Evolutionary conservation across 2,888 invertebrate species (phyloP).

Genomic region (Drosophila bunnanda): DNA sequence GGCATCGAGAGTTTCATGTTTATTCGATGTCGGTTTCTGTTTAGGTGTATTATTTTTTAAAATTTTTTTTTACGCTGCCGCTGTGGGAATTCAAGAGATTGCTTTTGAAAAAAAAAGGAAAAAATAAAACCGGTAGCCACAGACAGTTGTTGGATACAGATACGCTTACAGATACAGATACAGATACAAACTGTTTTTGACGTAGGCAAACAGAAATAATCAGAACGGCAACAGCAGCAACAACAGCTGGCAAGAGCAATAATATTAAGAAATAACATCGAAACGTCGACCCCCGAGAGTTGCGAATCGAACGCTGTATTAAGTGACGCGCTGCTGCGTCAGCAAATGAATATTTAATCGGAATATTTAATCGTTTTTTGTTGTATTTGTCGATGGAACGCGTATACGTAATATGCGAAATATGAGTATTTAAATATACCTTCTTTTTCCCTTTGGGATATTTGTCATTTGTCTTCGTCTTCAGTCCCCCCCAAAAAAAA

Average conservation of each 20-base stretch:
- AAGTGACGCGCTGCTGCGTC: conserved; percentile 73
- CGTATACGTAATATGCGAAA: conserved; percentile 60
- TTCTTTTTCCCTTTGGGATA: background rate
- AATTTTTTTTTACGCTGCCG: conserved; percentile 15
- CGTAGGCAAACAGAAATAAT: conserved; percentile 64
- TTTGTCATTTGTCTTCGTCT: conserved; percentile 21
- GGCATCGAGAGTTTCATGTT: conserved; percentile 29
- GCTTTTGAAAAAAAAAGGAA: conserved; percentile 25
- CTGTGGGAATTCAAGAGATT: conserved; percentile 51
- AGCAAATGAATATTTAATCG: conserved; percentile 78
- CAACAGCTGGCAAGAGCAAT: conserved; percentile 35
- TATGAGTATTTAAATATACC: conserved; percentile 60
- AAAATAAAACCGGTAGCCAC: conserved; percentile 60
- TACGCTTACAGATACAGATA: conserved; percentile 17
- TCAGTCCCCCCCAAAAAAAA: background rate
- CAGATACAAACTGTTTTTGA: conserved; percentile 62
- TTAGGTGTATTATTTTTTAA: conserved; percentile 12
- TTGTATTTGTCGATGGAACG: conserved; percentile 19
- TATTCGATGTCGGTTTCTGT: conserved; percentile 29
- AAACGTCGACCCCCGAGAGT: conserved; percentile 38
- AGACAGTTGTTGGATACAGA: conserved; percentile 39
- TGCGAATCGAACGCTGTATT: conserved; percentile 45
- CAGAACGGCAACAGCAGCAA: conserved; percentile 37
- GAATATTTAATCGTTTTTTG: conserved; percentile 59
- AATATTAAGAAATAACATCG: conserved; percentile 29